Evolutionary conservation across 2,797 vertebrate species (phyloP), one percentile per base, ranked within the genome.

Genomic region (Etheostoma perlongum): DNA sequence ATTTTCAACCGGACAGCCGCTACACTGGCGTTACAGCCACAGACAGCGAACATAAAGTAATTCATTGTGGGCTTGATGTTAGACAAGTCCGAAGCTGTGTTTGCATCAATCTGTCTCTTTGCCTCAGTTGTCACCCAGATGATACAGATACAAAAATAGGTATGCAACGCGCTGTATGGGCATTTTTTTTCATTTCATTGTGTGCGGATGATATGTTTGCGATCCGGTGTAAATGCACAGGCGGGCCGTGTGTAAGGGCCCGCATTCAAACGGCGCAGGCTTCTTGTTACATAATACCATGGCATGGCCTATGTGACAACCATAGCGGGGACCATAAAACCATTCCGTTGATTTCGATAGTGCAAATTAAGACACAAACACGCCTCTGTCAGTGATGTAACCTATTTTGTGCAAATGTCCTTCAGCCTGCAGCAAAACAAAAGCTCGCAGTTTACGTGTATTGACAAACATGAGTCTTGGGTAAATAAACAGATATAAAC

Each of bases 251-350:
- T 67, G 88, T 82, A 90, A 88, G 86, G 88, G 83, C 92, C 93
- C 91, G 91, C 93, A 94, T 93, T 94, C 91, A 91, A 91, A 92
- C 85, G 90, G 92, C 88, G 88, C 89, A 92, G 91, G 91, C 86
- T 92, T 77, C 91, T 81, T 77, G 89, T 96, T 95, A 95, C 94
- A 92, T 95, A 95, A 95, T 93, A 93, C 79, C 67, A 36, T 86
- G 91, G 92, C 91, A 36, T 86, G 91, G 92, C 91, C 93, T 92
- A 61, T 91, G 92, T 93, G 92, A 91, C 89, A 91, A 82, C 91
- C 92, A 89, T 72, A 91, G 88, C 89, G 33, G 85, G 76, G 83
- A 88, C 82, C 84, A 76, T 69, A 68, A 82, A 85, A 79, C 68
- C 88, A 51, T 59, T 84, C 78, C 67, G 83, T 48, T 62, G 66